Percentiles rank a stretch among this genome's conserved stretches.
These are phyloP conservation scores for Piscicola geometra DNA, from an alignment of 2,888 invertebrate species.

Conservation along the genomic window DNA sequence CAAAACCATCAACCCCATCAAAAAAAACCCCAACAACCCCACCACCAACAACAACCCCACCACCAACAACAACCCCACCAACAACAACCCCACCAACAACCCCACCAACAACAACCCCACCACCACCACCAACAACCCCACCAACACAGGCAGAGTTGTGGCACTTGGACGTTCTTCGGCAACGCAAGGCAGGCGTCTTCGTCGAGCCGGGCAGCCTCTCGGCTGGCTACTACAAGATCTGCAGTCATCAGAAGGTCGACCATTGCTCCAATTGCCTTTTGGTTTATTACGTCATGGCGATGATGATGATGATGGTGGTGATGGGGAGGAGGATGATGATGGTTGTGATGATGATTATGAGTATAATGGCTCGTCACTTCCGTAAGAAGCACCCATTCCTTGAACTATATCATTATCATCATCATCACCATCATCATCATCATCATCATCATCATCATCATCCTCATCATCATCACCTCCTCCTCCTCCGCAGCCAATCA, in stretches of 20 bases:
- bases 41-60: no score
- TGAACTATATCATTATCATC: neutral
- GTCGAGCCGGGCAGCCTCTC: constrained; percentile 46
- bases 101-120: no score
- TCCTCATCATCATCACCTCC: no score
- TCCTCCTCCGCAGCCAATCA: constrained; percentile 61
- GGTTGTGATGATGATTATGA: neutral
- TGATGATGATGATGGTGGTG: neutral
- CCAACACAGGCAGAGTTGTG: constrained; percentile 62
- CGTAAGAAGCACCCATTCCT: no score
- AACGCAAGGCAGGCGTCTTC: constrained; percentile 61
- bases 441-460: no score
- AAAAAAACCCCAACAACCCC: no score
- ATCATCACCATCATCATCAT: neutral
- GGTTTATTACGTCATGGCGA: neutral
- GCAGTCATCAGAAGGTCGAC: constrained; percentile 48
- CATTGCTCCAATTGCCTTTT: no score
- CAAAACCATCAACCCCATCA: no score
- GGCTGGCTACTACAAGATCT: constrained; percentile 47
- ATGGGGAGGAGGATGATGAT: neutral
- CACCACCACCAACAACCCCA: no score
- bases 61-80: no score
- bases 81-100: no score
- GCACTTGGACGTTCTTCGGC: constrained; percentile 73
- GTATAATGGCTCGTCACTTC: no score